These are phyloP conservation scores for Desoria tigrina DNA, from an alignment of 2,888 invertebrate species.

Conservation along the genomic window DNA sequence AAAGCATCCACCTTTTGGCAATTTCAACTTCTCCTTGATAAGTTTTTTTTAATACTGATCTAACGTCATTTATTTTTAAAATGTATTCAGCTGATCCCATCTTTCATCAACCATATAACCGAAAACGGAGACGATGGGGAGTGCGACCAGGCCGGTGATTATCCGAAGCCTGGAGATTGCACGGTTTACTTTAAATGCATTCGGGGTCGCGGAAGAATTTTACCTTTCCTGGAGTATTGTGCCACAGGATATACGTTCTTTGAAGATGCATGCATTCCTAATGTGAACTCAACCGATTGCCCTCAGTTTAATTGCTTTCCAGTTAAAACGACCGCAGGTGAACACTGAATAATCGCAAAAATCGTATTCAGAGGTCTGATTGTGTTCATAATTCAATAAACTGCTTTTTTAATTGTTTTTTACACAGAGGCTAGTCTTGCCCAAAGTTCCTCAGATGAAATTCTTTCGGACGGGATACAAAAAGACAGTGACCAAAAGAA, in stretches of 20 bases:
- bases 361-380: background rate
- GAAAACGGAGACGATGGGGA: conserved; percentile 3
- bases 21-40: background rate
- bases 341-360: background rate
- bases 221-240: conserved; percentile 39
- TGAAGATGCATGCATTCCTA: conserved; percentile 30
- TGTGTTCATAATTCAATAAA: too few species aligned
- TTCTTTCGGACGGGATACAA: too few species aligned
- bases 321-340: background rate
- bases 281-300: conserved; percentile 38
- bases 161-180: conserved; percentile 43
- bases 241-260: conserved; percentile 38
- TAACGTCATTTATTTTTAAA: background rate
- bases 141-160: conserved; percentile 31
- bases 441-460: too few species aligned
- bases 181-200: conserved; percentile 42
- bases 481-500: too few species aligned
- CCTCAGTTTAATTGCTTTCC: conserved; percentile 36
- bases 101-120: conserved; percentile 36
- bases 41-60: background rate
- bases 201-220: conserved; percentile 19
- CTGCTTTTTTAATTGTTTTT: background rate
- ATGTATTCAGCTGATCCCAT: conserved; percentile 33
- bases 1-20: background rate
- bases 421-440: too few species aligned